Percentiles rank a stretch among this genome's conserved stretches.
phyloP scores from a whole-genome alignment of 1,140 invertebrate genomes.

The Delia radicum region DNA sequence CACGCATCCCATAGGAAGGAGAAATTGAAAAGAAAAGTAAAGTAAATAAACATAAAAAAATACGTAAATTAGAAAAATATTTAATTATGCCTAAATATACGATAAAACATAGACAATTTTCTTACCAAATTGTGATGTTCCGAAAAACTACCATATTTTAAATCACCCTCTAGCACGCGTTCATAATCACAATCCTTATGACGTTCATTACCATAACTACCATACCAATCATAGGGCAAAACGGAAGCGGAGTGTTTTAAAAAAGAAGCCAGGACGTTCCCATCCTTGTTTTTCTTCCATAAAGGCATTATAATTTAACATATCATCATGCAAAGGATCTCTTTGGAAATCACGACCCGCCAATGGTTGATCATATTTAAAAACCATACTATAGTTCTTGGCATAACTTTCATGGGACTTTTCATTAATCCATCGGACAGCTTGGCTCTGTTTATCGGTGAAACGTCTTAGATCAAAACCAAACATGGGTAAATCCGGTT shows the following conservation, averaged over 20 bases:
- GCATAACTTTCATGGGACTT: constrained; percentile 84
- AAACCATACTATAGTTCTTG: constrained; percentile 82
- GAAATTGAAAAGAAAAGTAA: not conserved
- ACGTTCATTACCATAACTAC: constrained; percentile 68
- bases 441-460: constrained; percentile 66
- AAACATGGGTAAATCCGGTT: constrained; percentile 83
- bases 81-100: constrained; percentile 46
- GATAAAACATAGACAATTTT: no score
- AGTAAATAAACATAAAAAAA: no score
- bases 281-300: constrained; percentile 85
- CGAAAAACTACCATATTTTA: constrained; percentile 75
- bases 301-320: constrained; percentile 63
- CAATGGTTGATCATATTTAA: constrained; percentile 82
- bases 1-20: not conserved
- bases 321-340: constrained; percentile 68
- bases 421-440: constrained; percentile 74
- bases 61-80: constrained; percentile 16
- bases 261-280: constrained; percentile 77
- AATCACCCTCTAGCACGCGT: constrained; percentile 69
- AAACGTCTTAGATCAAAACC: constrained; percentile 80
- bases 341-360: constrained; percentile 73
- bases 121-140: constrained; percentile 76
- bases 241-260: constrained; percentile 61
- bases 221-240: constrained; percentile 79
- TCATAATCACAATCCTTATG: constrained; percentile 70